These are phyloP conservation scores for Zaprionus nigranus DNA, from an alignment of 1,140 invertebrate species.

Conservation along the genomic window DNA sequence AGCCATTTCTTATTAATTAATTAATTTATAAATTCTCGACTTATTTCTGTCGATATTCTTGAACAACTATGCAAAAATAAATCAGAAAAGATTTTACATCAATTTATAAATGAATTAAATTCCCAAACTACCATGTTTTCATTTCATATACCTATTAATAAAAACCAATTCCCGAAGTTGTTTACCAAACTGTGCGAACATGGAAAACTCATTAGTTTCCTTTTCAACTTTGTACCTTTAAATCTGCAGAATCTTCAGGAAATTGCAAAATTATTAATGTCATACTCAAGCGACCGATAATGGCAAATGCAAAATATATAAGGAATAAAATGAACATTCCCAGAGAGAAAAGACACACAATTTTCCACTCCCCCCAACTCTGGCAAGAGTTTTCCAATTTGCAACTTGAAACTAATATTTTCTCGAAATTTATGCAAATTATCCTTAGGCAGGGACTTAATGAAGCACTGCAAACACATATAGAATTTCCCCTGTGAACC, in stretches of 20 bases:
- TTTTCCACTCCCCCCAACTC: background rate
- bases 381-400: background rate
- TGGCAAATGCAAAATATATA: background rate
- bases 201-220: background rate
- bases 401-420: conserved; percentile 6
- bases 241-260: background rate
- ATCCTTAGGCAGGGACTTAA: background rate
- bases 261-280: too few relatives aligned
- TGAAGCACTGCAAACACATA: conserved; percentile 1
- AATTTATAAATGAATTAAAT: too few relatives aligned
- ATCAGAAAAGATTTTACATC: too few relatives aligned
- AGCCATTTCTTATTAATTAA: too few relatives aligned
- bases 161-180: background rate
- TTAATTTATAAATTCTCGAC: too few relatives aligned
- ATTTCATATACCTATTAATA: background rate
- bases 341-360: background rate
- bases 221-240: background rate
- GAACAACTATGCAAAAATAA: too few relatives aligned
- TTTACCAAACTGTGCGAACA: background rate
- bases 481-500: background rate
- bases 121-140: too few relatives aligned
- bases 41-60: too few relatives aligned
- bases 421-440: conserved; percentile 4
- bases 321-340: background rate
- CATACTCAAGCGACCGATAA: background rate